These are phyloP conservation scores for Lepidotrigona ventralis DNA, from an alignment of 1,140 invertebrate genomes.

Conservation along the genomic window DNA sequence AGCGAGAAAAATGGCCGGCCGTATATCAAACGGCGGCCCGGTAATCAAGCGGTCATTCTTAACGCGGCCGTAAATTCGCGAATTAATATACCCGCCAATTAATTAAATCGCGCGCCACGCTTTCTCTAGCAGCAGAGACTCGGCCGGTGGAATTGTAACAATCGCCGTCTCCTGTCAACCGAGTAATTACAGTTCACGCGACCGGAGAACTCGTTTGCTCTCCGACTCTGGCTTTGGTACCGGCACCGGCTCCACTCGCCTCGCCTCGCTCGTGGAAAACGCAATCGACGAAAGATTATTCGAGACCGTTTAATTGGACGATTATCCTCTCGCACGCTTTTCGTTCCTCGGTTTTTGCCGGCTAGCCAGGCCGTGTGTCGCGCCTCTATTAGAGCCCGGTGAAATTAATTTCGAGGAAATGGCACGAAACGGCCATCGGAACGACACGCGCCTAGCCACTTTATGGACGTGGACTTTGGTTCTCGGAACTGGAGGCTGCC, in stretches of 20 bases:
- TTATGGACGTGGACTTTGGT: not conserved
- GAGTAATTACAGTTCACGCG: conserved; percentile 46
- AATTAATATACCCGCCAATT: conserved; percentile 65
- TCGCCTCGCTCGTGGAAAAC: conserved; percentile 23
- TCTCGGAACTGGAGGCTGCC: not conserved
- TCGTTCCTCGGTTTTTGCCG: conserved; percentile 20
- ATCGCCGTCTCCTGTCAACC: conserved; percentile 33
- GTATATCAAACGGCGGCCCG: conserved; percentile 56
- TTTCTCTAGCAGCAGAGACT: conserved; percentile 24
- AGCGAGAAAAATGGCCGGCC: conserved; percentile 60
- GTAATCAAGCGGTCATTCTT: conserved; percentile 67
- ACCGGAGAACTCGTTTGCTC: conserved; percentile 4
- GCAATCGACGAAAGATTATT: conserved; percentile 39
- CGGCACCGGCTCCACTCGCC: not conserved
- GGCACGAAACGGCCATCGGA: not conserved
- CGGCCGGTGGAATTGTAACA: conserved; percentile 54
- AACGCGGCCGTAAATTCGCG: conserved; percentile 61
- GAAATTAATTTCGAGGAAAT: conserved; percentile 27
- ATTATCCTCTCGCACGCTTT: conserved; percentile 38
- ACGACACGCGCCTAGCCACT: not conserved
- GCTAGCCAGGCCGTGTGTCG: not conserved
- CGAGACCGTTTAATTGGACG: conserved; percentile 45
- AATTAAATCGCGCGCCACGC: conserved; percentile 58
- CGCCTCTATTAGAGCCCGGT: not conserved
- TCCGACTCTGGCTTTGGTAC: too few relatives aligned